Base-by-base conservation (phyloP, 2,888 invertebrate species). In the Yponomeuta cagnagella region DNA sequence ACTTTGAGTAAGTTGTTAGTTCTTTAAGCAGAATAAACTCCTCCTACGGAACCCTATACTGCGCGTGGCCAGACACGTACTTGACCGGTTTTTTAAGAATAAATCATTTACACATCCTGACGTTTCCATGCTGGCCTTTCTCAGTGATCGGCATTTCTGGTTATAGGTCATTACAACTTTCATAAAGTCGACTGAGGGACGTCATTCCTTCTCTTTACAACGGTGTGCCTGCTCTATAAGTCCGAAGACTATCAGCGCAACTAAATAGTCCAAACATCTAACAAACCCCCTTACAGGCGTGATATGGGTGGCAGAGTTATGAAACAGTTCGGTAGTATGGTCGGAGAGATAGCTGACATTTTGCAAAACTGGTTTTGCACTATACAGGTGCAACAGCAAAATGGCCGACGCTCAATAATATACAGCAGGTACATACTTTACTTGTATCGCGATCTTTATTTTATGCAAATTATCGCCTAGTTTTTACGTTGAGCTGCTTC, bases 321-420 rank as follows among this genome's bases (percentile, higher is more conserved):
- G 80, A 80, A 77, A 71, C 75, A 75, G 73, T 72, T 75, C 75
- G 74, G 72, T 72, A 74, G 74, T 74, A 75, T 75, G 74, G 78
- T 74, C 73, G 74, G 78, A 74, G 73, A 78, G 77, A 79, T 77
- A 80, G 77, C 79, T 84, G 84, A 82, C 83, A 85, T 84, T 86
- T 84, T 75, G 77, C 79, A 80, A 58, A 83, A 82, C 83, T 77
- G 75, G 84, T 84, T 84, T 79, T 72, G 75, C 76, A 76, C 73
- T 72, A 75, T 75, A 78, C 78, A 80, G 77, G 79, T 81, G 68
- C 68, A 52, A 68, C 68, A 67, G 30, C 65, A 33, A 65, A 65
- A 65, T 65, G 30, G 33, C 33, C 30, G 65, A 31, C 65, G 31
- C 65, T 65, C 33, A 65, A 65, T 65, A 65, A 65, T 65, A 30